Conservation (phyloP, 23 tunicate species). For the Aplidium turbinatum region DNA sequence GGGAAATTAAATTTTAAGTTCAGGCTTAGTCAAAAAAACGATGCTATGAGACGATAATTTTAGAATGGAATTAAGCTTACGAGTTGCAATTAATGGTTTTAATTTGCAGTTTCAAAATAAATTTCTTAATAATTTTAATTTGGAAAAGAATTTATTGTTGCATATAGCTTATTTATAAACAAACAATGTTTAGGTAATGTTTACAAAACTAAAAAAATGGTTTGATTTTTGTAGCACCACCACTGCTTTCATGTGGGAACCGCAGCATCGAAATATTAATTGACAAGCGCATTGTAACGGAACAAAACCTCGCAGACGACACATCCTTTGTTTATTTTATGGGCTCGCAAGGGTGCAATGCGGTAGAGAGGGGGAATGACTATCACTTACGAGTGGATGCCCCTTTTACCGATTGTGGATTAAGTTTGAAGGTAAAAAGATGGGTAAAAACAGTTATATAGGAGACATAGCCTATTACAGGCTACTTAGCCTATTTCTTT, state of each 20-base stretch:
- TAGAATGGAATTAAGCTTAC: no score
- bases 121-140: no score
- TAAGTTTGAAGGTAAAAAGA: conserved; percentile 29
- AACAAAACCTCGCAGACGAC: conserved; percentile 47
- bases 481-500: background rate
- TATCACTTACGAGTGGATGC: conserved; percentile 69
- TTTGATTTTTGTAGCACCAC: conserved; percentile 29
- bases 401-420: conserved; percentile 60
- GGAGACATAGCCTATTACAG: background rate
- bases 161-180: no score
- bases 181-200: no score
- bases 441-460: background rate
- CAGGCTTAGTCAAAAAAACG: no score
- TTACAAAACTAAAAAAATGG: no score
- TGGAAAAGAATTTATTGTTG: no score
- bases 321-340: conserved; percentile 46
- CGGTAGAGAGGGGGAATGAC: conserved; percentile 28
- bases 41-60: no score
- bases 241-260: conserved; percentile 66
- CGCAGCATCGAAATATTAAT: conserved; percentile 65
- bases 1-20: no score
- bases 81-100: no score
- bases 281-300: conserved; percentile 68
- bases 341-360: conserved; percentile 47
- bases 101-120: no score